phyloP scores from a whole-genome alignment of 2,888 invertebrate species.

The Drepana falcataria region DNA sequence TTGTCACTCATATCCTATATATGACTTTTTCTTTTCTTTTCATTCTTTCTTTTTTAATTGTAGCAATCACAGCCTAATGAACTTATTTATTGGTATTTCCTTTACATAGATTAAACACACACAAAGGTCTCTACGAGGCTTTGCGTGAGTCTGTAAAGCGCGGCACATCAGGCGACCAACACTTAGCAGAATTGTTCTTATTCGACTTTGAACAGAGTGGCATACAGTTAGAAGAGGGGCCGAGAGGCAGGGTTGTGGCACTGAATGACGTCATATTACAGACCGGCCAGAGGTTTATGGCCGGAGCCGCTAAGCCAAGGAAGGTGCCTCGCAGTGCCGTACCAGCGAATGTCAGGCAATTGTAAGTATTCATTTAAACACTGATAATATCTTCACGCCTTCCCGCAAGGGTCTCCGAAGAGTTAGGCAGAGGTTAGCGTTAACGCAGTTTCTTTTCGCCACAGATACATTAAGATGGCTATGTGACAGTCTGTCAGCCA shows the following conservation, averaged over 20 bases:
- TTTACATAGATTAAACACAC: slow-evolving; percentile 89
- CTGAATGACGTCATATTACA: slow-evolving; percentile 92
- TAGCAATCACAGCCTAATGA: too few species aligned
- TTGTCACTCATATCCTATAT: too few species aligned
- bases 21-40: too few species aligned
- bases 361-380: slow-evolving; percentile 73
- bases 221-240: slow-evolving; percentile 90
- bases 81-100: slow-evolving; percentile 10
- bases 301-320: slow-evolving; percentile 84
- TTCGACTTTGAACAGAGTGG: slow-evolving; percentile 99
- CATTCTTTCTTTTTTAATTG: too few species aligned
- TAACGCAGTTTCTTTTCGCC: too few species aligned
- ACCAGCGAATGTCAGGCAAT: slow-evolving; percentile 85
- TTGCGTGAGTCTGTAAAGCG: slow-evolving; percentile 83
- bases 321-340: slow-evolving; percentile 81
- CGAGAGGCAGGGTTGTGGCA: slow-evolving; percentile 86
- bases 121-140: slow-evolving; percentile 88
- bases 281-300: slow-evolving; percentile 90
- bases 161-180: slow-evolving; percentile 90
- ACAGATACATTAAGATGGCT: too few species aligned
- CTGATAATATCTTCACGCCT: not conserved
- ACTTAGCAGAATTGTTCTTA: slow-evolving; percentile 92
- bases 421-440: too few species aligned
- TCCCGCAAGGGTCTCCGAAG: too few species aligned
- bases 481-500: too few species aligned